phyloP scores from a whole-genome alignment of 2,797 vertebrate genomes.

The Capromys pilorides region DNA sequence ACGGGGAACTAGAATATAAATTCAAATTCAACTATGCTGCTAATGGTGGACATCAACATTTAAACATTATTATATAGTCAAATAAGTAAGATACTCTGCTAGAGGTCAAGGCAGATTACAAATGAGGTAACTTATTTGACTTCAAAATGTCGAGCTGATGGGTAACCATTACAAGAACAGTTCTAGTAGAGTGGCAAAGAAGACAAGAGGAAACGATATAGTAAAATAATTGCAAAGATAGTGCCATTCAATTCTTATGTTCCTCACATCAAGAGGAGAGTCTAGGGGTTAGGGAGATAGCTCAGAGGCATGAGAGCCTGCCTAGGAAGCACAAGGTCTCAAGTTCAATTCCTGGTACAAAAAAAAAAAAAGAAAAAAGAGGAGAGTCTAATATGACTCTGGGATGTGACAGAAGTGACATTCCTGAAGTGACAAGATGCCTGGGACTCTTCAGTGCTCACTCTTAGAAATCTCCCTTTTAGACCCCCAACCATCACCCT shows the following conservation, averaged over 20 bases:
- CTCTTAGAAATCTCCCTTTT: not conserved
- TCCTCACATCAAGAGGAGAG: not conserved
- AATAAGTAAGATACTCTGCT: not conserved
- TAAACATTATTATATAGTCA: not conserved
- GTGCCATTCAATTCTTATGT: not conserved
- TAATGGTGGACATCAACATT: not conserved
- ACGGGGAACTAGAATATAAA: not conserved
- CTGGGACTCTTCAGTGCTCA: not conserved
- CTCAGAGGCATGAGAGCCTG: too few relatives aligned
- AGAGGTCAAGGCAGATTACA: not conserved
- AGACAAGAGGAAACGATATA: not conserved
- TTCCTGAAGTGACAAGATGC: not conserved
- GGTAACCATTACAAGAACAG: not conserved
- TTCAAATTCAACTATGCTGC: too few relatives aligned
- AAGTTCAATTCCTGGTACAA: too few relatives aligned
- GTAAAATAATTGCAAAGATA: not conserved
- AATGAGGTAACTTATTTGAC: not conserved
- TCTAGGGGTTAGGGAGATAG: too few relatives aligned
- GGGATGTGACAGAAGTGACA: not conserved
- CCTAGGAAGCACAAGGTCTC: too few relatives aligned
- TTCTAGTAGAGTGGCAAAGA: not conserved
- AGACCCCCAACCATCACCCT: not conserved
- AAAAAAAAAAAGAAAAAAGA: not conserved
- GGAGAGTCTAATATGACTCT: not conserved
- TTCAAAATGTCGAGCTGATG: not conserved